phyloP scores from a whole-genome alignment of 2,113 vertebrate genomes.

The Silurus glanis region DNA sequence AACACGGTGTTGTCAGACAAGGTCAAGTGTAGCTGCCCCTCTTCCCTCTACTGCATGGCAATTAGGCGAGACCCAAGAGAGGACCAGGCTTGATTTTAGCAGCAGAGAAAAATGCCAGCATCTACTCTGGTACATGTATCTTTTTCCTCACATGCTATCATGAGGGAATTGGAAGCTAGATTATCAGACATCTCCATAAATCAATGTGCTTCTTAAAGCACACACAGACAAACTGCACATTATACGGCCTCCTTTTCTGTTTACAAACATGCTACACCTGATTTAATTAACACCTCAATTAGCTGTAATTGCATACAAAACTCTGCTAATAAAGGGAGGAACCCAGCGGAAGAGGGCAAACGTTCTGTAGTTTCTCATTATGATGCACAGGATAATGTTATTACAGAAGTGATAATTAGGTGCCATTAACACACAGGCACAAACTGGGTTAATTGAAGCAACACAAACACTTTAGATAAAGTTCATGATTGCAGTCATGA shows the following conservation, averaged over 20 bases:
- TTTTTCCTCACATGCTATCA: constrained; percentile 36
- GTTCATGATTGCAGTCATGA: constrained; percentile 59
- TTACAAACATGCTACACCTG: constrained; percentile 65
- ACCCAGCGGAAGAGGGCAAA: constrained; percentile 63
- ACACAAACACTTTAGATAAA: constrained; percentile 71
- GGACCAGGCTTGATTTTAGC: constrained; percentile 61
- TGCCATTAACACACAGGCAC: constrained; percentile 71
- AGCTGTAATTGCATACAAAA: constrained; percentile 76
- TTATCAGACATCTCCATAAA: constrained; percentile 46
- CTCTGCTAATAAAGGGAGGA: constrained; percentile 70
- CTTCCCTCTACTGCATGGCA: constrained; percentile 60
- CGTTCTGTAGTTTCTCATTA: constrained; percentile 76
- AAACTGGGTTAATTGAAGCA: constrained; percentile 73
- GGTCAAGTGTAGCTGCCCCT: constrained; percentile 64
- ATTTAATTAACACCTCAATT: constrained; percentile 79
- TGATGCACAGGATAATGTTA: constrained; percentile 72
- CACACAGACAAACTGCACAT: constrained; percentile 24
- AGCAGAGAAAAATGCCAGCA: constrained; percentile 61
- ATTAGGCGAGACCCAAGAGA: constrained; percentile 65
- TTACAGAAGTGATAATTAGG: constrained; percentile 78
- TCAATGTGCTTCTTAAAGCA: constrained; percentile 38
- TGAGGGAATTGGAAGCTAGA: constrained; percentile 29
- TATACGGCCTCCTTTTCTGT: constrained; percentile 57
- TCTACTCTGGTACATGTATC: constrained; percentile 59
- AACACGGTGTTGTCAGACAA: constrained; percentile 61